Evolutionary conservation across 92 coral and sea anemone genomes (phyloP).

Genomic region (Zoanthus gigantus): DNA sequence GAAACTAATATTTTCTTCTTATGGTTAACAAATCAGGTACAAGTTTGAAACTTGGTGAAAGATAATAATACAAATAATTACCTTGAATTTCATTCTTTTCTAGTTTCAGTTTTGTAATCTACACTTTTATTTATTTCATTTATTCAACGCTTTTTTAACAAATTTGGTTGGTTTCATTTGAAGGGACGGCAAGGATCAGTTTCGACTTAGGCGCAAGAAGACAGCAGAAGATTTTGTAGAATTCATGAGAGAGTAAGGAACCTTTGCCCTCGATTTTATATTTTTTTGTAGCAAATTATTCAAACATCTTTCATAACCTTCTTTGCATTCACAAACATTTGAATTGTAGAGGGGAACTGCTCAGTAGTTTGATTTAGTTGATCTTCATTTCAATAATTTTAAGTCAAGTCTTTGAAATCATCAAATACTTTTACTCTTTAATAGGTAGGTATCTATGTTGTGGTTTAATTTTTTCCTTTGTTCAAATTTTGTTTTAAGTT

Average conservation of each 20-base stretch:
- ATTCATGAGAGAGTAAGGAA: constrained; percentile 94
- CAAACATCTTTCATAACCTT: too few relatives aligned
- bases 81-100: neutral
- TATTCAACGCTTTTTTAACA: neutral
- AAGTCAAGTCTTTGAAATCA: too few relatives aligned
- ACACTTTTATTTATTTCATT: neutral
- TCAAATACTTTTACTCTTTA: too few relatives aligned
- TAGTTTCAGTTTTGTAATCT: neutral
- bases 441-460: too few relatives aligned
- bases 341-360: neutral
- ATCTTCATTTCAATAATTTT: neutral
- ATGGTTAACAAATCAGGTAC: neutral
- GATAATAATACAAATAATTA: neutral
- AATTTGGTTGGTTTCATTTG: constrained; percentile 12
- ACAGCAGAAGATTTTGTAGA: constrained; percentile 70
- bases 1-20: neutral
- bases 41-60: neutral
- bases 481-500: too few relatives aligned
- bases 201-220: constrained; percentile 78
- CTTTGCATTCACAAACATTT: too few relatives aligned
- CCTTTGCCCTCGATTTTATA: neutral
- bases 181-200: constrained; percentile 84
- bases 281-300: too few relatives aligned
- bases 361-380: neutral
- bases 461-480: too few relatives aligned